Evolutionary conservation across 2,797 vertebrate genomes (phyloP).

Genomic region (Bradypus variegatus): DNA sequence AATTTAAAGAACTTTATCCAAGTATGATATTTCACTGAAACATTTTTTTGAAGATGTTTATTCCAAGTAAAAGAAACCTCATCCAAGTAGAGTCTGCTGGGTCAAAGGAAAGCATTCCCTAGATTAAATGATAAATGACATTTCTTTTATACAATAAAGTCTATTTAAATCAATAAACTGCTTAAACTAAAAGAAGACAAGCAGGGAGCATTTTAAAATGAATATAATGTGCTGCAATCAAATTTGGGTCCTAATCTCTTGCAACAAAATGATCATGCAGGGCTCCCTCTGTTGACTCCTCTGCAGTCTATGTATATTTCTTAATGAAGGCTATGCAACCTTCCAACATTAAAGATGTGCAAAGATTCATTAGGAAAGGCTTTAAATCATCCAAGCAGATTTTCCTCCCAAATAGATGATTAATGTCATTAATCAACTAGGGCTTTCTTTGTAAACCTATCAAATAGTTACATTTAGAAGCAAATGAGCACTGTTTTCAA

Average conservation of each 20-base stretch:
- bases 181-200: neutral
- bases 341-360: constrained; percentile 10
- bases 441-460: neutral
- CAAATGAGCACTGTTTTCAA: constrained; percentile 20
- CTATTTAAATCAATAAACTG: neutral
- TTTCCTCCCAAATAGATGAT: constrained; percentile 21
- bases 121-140: neutral
- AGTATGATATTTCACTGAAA: neutral
- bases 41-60: constrained; percentile 8
- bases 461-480: neutral
- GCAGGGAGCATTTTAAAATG: neutral
- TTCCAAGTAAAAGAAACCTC: neutral
- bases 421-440: constrained; percentile 30
- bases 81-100: neutral
- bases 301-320: neutral
- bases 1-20: neutral
- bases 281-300: neutral
- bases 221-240: neutral
- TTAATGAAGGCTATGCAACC: neutral
- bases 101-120: neutral
- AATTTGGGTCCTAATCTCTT: constrained; percentile 4
- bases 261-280: neutral
- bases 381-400: constrained; percentile 41
- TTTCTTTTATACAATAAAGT: neutral
- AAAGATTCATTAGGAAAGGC: constrained; percentile 20